phyloP scores from a whole-genome alignment of 1,140 invertebrate species.

The honey bee (Apis mellifera) region Amel_HAv3.1 CM009936.2:5297001-5297500 shows the following conservation, averaged over 20 bases:
- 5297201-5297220: conserved; percentile 47
- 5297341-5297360: conserved; percentile 35
- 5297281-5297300: not conserved
- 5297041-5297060: not conserved
- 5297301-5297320: not conserved
- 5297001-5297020: conserved; percentile 6
- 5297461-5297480: conserved; percentile 13
- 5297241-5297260: conserved; percentile 43
- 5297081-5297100: conserved; percentile 18
- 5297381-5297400: conserved; percentile 29
- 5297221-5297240: conserved; percentile 56
- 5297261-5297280: not conserved
- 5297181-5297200: conserved; percentile 3
- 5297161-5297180: not conserved
- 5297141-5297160: not conserved
- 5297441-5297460: not conserved
- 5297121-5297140: conserved; percentile 46
- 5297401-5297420: conserved; percentile 37
- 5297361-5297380: conserved; percentile 55
- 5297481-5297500: conserved; percentile 45
- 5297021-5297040: not conserved
- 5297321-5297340: conserved; percentile 9
- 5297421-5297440: not conserved
- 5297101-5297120: conserved; percentile 39
- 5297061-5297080: not conserved